Evolutionary conservation across 2,888 invertebrate genomes (phyloP).

Genomic region (Gortyna flavago): DNA sequence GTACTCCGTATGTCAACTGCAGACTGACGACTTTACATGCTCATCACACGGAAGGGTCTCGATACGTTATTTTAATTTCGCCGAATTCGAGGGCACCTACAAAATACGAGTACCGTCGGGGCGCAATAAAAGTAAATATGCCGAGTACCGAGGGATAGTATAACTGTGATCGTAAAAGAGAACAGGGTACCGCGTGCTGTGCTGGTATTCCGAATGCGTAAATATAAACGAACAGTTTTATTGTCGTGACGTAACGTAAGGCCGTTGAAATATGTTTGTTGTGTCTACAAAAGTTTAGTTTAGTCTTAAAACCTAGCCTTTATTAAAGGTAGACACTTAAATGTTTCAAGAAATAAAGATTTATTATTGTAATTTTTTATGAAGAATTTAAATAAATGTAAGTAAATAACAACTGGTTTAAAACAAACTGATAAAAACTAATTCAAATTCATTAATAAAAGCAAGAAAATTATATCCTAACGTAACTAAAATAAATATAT

Average conservation of each 20-base stretch:
- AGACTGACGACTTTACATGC: background rate
- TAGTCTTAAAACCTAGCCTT: constrained; percentile 2
- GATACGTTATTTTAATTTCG: constrained; percentile 56
- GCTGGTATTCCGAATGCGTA: constrained; percentile 55
- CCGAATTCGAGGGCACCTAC: constrained; percentile 49
- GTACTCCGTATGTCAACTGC: background rate
- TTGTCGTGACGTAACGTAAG: constrained; percentile 40
- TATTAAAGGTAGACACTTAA: background rate
- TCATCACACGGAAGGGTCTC: constrained; percentile 2
- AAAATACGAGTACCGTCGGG: constrained; percentile 69
- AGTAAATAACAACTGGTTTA: no score
- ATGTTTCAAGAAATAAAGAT: constrained; percentile 2
- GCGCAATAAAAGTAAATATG: constrained; percentile 81
- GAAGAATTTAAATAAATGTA: no score
- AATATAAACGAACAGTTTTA: constrained; percentile 63
- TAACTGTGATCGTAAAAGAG: constrained; percentile 72
- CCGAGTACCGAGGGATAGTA: constrained; percentile 71
- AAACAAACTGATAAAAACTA: no score
- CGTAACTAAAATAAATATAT: background rate
- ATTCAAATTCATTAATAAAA: no score
- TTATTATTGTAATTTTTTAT: no score
- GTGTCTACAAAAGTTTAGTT: constrained; percentile 14
- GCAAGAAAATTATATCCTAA: no score
- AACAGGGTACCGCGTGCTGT: constrained; percentile 57
- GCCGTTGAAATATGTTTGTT: constrained; percentile 18